Evolutionary conservation across 2,113 vertebrate genomes (phyloP), one percentile per base, ranked within the genome.

Genomic region (Corvus hawaiiensis): DNA sequence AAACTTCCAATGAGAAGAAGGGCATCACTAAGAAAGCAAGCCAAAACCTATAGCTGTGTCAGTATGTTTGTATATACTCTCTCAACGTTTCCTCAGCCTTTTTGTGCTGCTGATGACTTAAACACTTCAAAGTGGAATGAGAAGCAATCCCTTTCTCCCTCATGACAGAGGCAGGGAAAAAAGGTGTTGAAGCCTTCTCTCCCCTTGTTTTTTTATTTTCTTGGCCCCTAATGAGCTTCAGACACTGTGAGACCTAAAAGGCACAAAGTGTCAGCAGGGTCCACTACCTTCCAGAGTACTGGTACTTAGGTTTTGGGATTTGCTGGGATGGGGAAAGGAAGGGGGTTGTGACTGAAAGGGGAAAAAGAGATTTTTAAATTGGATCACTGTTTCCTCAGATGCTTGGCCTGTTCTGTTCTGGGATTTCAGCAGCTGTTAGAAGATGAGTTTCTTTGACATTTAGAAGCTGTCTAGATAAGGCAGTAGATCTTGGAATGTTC

Each of bases 1-100:
- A 91, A 82, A 92, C 33, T 58, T 94, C 23, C 66, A 82, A 78
- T 89, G 75, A 88, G 51, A 16, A 81, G 82, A 75, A 90, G 63
- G 7, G 30, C 56, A 54, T 93, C 61, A 49, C 84, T 68, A 67
- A 74, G 68, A 48, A 83, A 52, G 5, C 7, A 52, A 93, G 12
- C 19, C 77, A 41, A 68, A 77, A 32, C 18, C n/a, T 64, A 1
- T 33, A 69, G 37, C 54, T 91, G 51, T 33, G 67, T 87, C 73
- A 89, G 11, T 30, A 33, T 48, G 20, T 37, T 87, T 94, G 33
- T 84, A 8, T 80, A 30, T 56, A 33, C 51, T 44, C 37, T 88
- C 35, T 87, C 24, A 75, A 80, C 35, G 16, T 88, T 82, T 95
- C 26, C 16, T 68, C 32, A 87, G 33, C 37, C 39, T 27, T 59